Conservation (phyloP, 2,888 invertebrate genomes). For the Thera britannica region DNA sequence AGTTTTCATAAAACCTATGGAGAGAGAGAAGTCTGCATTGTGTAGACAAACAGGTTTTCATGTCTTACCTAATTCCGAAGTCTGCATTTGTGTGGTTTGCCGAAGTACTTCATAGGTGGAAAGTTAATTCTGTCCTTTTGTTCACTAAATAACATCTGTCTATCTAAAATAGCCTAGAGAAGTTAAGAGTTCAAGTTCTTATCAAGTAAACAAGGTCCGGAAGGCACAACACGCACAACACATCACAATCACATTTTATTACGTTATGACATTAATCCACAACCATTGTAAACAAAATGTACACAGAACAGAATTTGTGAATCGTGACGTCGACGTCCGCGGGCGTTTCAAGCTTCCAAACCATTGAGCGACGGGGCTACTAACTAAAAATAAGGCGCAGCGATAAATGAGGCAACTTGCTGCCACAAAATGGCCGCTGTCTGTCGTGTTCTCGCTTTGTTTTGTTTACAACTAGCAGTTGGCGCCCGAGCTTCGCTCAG, state of each 20-base stretch:
- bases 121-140: constrained; percentile 24
- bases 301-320: too few species aligned
- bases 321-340: too few species aligned
- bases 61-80: constrained; percentile 38
- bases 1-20: too few species aligned
- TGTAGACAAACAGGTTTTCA: neutral
- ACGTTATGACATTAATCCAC: constrained; percentile 11
- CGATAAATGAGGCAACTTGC: too few species aligned
- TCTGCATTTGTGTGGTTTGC: constrained; percentile 43
- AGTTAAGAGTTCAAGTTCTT: constrained; percentile 8
- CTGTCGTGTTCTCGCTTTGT: too few species aligned
- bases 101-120: constrained; percentile 28
- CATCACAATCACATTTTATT: constrained; percentile 24
- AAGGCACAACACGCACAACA: constrained; percentile 28
- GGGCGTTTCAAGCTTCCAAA: too few species aligned
- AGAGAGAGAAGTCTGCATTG: too few species aligned
- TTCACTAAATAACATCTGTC: constrained; percentile 9
- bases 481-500: too few species aligned
- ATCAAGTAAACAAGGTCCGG: constrained; percentile 26
- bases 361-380: too few species aligned
- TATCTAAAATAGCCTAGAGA: constrained; percentile 14
- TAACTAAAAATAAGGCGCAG: too few species aligned
- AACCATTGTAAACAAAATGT: constrained; percentile 13
- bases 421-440: too few species aligned
- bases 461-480: too few species aligned